Evolutionary conservation across 1,140 invertebrate genomes (phyloP).

Genomic region (Eriocheir sinensis): DNA sequence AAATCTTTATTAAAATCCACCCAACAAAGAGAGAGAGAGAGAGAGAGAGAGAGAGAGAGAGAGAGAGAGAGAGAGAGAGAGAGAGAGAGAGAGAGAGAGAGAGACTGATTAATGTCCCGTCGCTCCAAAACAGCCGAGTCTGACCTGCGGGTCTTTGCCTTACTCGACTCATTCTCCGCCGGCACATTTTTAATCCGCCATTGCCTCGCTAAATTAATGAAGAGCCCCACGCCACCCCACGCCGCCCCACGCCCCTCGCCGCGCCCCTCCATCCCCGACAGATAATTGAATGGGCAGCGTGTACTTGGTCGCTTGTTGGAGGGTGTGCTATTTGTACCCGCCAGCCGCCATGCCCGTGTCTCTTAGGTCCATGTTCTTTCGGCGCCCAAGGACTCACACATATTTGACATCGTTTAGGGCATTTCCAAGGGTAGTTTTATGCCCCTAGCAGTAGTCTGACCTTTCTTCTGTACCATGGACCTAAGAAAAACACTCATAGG

Average conservation of each 20-base stretch:
- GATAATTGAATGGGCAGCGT: conserved; percentile 23
- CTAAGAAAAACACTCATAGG: too few relatives aligned
- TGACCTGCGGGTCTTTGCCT: conserved; percentile 19
- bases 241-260: background rate
- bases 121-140: background rate
- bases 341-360: background rate
- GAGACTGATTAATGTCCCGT: conserved; percentile 14
- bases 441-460: too few relatives aligned
- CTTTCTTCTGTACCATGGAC: too few relatives aligned
- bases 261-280: background rate
- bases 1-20: background rate
- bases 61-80: conserved; percentile 17
- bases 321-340: background rate
- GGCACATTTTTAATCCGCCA: background rate
- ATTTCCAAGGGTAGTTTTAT: too few relatives aligned
- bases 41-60: background rate
- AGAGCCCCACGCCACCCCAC: background rate
- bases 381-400: too few relatives aligned
- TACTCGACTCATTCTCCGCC: background rate
- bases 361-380: too few relatives aligned
- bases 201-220: conserved; percentile 16
- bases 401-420: too few relatives aligned
- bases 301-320: conserved; percentile 12
- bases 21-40: background rate
- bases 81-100: conserved; percentile 13